These are phyloP conservation scores for Hippopotamus amphibius DNA, from an alignment of 2,113 vertebrate species.

Conservation along the genomic window DNA sequence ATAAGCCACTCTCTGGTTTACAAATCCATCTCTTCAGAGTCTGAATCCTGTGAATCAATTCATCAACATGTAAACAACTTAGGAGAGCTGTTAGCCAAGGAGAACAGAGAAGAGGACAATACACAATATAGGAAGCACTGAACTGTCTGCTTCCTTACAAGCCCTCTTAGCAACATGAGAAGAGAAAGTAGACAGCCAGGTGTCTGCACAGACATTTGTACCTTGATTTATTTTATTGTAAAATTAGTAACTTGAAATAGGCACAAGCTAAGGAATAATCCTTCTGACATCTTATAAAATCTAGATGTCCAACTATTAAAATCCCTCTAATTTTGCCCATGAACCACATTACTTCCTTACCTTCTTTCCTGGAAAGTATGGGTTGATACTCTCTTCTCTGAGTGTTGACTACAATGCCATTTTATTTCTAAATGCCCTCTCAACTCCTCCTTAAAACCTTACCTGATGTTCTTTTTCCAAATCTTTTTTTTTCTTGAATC, in stretches of 20 bases:
- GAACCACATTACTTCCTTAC: not conserved
- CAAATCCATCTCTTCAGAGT: slow-evolving; percentile 55
- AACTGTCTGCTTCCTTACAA: not conserved
- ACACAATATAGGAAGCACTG: not conserved
- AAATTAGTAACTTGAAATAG: slow-evolving; percentile 40
- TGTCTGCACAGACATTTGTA: not conserved
- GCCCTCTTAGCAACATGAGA: not conserved
- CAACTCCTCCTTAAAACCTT: not conserved
- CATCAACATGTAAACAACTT: slow-evolving; percentile 44
- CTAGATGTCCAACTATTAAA: not conserved
- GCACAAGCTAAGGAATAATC: not conserved
- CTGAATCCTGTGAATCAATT: slow-evolving; percentile 61
- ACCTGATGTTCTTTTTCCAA: not conserved
- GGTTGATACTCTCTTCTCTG: not conserved
- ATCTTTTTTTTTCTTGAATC: not conserved
- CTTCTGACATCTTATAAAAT: slow-evolving; percentile 1
- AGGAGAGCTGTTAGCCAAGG: not conserved
- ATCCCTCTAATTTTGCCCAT: not conserved
- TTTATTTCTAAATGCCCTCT: not conserved
- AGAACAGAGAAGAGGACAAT: not conserved
- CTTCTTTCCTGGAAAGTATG: not conserved
- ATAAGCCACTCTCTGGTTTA: slow-evolving; percentile 43
- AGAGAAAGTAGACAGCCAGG: not conserved
- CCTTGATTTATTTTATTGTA: not conserved
- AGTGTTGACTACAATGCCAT: not conserved